Base-by-base conservation (phyloP, 2,888 invertebrate species). In the Ischnura elegans region DNA sequence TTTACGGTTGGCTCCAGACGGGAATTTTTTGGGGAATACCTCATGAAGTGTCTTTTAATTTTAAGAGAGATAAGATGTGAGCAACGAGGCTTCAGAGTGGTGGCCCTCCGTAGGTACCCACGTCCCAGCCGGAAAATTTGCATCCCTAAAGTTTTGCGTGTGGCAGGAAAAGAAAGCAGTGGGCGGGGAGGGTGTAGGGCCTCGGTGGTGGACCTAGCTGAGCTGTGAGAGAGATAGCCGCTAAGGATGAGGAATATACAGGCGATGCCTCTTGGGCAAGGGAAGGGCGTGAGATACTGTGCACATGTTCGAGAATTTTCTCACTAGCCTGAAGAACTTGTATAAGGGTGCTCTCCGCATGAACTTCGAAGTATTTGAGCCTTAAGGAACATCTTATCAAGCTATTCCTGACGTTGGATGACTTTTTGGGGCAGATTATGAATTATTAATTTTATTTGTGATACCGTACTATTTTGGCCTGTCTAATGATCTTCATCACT, bases 271-370 rank as follows among this genome's bases (percentile, higher is more conserved):
- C n/a, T 43, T 46, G 86, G 86, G 51, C 51, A 61, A 47, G 43
- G 66, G n/a, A 42, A 66, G 61, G 55, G 90, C 90, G 90, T 90
- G 90, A 66, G 90, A 90, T 61, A 61, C 47, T 90, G 43, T 5
- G 4, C 87, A 87, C 87, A 90, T 90, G 90, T 55, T 10, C 76
- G 36, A 16, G 2, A 10, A 29, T 76, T 76, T 21, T 36, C 76
- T 76, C 76, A 13, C 76, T 36, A 10, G 76, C 76, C 29, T 36
- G 36, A 76, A n/a, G 76, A 76, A 76, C 36, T 13, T 10, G 29
- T 10, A 16, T 10, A 36, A 76, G 76, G 76, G 36, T 29, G 76
- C 13, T 76, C 76, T n/a, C 2, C 36, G 36, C 36, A 13, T 36
- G 29, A 76, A 76, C 36, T 76, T 76, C 16, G 29, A 76, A 76